Conservation (phyloP, 2,113 vertebrate species). For the Ovis canadensis region DNA sequence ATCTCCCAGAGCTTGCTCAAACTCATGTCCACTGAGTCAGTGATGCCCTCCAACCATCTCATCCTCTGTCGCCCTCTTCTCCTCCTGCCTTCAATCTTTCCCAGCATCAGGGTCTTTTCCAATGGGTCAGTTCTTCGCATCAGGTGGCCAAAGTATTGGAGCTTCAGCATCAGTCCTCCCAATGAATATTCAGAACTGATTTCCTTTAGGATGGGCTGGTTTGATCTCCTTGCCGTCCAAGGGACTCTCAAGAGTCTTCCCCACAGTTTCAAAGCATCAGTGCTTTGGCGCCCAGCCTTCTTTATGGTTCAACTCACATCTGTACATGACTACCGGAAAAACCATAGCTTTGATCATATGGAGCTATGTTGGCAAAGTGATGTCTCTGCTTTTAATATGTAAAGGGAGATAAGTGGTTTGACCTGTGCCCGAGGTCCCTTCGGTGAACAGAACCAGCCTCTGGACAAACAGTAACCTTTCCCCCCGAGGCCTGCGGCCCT, state of each 20-base stretch:
- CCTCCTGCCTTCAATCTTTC: not conserved
- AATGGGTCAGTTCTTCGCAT: not conserved
- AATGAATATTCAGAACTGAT: not conserved
- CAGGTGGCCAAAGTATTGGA: not conserved
- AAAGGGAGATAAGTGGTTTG: rapidly evolving
- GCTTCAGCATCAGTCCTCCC: not conserved
- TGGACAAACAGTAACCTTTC: rapidly evolving
- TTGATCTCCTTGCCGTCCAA: not conserved
- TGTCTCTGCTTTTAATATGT: not conserved
- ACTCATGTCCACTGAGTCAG: not conserved
- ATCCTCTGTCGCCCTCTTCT: not conserved
- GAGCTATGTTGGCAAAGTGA: not conserved
- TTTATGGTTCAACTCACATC: not conserved
- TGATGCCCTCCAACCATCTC: not conserved
- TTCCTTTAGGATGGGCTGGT: not conserved
- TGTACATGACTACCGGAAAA: not conserved
- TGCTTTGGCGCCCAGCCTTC: not conserved
- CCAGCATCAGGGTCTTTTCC: not conserved
- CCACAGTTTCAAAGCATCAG: not conserved
- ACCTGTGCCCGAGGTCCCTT: not conserved
- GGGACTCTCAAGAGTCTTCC: not conserved
- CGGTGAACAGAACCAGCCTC: not conserved
- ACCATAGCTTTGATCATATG: not conserved
- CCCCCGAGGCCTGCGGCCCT: not conserved
- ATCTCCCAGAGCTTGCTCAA: not conserved